These are phyloP conservation scores for Melikaiella ostensackeni DNA, from an alignment of 2,888 invertebrate species.

Conservation along the genomic window DNA sequence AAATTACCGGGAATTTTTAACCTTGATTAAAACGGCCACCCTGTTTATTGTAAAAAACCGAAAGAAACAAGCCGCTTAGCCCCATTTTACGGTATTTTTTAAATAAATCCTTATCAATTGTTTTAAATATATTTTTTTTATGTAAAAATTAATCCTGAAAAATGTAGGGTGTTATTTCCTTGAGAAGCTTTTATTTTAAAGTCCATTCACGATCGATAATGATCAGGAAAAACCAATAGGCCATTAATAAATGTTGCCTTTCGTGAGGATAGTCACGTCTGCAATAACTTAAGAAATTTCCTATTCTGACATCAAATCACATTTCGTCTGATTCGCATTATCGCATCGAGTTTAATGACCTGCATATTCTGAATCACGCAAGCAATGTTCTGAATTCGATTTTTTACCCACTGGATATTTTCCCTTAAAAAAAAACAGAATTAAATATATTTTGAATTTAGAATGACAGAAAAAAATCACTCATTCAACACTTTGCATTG, in stretches of 20 bases:
- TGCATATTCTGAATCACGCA: constrained; percentile 23
- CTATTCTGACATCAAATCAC: background rate
- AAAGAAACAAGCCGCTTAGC: too few relatives aligned
- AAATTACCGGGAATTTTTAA: too few relatives aligned
- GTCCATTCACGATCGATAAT: background rate
- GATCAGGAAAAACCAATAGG: background rate
- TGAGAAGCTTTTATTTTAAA: background rate
- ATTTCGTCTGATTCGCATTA: constrained; percentile 18
- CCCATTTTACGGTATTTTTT: background rate
- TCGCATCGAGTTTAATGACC: constrained; percentile 32
- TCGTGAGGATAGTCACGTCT: too few relatives aligned
- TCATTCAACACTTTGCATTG: background rate
- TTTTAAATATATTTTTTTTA: background rate
- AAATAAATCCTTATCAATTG: background rate
- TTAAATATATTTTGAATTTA: background rate
- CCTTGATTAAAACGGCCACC: too few relatives aligned
- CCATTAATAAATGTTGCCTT: background rate
- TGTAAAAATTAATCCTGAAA: background rate
- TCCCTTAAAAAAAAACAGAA: background rate
- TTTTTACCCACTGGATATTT: background rate
- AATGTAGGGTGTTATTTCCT: background rate
- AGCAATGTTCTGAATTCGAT: constrained; percentile 20
- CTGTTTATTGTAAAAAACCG: too few relatives aligned
- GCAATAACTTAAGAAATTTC: background rate
- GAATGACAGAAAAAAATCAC: too few relatives aligned